A percentile compares a stretch with the other conserved stretches of the same genome.
Evolutionary conservation across 2,797 vertebrate species (phyloP).

Genomic region (Strix occidentalis): DNA sequence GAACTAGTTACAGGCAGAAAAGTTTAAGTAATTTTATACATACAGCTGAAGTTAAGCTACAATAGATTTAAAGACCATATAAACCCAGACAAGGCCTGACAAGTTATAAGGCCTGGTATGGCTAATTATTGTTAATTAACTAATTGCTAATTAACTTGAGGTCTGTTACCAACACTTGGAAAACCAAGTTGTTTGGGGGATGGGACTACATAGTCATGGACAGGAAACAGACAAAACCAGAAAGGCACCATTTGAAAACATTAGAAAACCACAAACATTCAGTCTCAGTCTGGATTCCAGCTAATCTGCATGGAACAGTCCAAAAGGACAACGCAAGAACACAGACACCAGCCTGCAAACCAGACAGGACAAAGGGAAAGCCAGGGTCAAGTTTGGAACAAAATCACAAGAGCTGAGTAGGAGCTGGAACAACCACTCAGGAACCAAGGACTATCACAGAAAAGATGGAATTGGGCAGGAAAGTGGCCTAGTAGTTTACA

Average conservation of each 20-base stretch:
- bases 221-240: not conserved
- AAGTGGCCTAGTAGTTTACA: not conserved
- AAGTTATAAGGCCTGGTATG: not conserved
- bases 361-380: not conserved
- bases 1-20: not conserved
- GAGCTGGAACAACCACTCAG: not conserved
- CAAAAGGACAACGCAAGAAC: not conserved
- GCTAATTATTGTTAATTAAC: not conserved
- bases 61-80: not conserved
- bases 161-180: not conserved
- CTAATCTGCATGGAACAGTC: not conserved
- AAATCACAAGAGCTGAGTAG: not conserved
- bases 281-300: not conserved
- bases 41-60: not conserved
- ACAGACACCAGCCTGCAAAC: not conserved
- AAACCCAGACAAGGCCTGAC: not conserved
- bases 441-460: not conserved
- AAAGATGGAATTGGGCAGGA: not conserved
- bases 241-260: not conserved
- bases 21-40: not conserved
- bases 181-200: not conserved
- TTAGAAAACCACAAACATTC: not conserved
- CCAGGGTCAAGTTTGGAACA: not conserved
- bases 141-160: not conserved
- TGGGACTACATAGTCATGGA: not conserved